Percentiles rank a stretch among this genome's conserved stretches.
Evolutionary conservation across 2,797 vertebrate species (phyloP).

Genomic region (Natrix natrix): DNA sequence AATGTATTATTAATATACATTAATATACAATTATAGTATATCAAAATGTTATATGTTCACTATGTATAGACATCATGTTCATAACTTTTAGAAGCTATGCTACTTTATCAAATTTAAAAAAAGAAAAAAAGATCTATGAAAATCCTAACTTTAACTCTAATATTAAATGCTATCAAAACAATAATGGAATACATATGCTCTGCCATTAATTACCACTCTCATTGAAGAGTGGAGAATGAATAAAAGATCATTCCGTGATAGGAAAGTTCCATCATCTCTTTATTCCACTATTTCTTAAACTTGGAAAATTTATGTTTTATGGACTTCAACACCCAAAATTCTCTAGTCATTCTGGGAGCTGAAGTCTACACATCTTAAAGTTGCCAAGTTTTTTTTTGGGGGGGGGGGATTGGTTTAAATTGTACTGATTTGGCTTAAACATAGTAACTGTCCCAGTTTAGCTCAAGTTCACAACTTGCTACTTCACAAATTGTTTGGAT

Average conservation of each 20-base stretch:
- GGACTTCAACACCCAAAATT: neutral
- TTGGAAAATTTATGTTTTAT: neutral
- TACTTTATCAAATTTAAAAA: neutral
- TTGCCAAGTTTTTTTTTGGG: neutral
- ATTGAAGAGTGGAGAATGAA: neutral
- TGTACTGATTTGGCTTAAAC: neutral
- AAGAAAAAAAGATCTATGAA: neutral
- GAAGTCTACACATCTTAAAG: neutral
- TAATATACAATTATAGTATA: neutral
- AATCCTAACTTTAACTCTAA: neutral
- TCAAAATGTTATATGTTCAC: neutral
- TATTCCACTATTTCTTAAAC: neutral
- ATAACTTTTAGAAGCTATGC: neutral
- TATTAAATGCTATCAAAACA: neutral
- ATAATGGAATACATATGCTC: neutral
- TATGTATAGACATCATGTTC: neutral
- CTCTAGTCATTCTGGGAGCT: neutral
- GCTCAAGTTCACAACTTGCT: neutral
- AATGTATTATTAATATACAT: neutral
- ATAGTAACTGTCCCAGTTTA: neutral
- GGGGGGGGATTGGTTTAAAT: neutral
- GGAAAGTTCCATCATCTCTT: neutral
- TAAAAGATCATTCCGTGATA: neutral
- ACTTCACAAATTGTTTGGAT: neutral
- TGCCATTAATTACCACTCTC: neutral